phyloP scores from a whole-genome alignment of 2,888 invertebrate species.

The Melolontha melolontha region DNA sequence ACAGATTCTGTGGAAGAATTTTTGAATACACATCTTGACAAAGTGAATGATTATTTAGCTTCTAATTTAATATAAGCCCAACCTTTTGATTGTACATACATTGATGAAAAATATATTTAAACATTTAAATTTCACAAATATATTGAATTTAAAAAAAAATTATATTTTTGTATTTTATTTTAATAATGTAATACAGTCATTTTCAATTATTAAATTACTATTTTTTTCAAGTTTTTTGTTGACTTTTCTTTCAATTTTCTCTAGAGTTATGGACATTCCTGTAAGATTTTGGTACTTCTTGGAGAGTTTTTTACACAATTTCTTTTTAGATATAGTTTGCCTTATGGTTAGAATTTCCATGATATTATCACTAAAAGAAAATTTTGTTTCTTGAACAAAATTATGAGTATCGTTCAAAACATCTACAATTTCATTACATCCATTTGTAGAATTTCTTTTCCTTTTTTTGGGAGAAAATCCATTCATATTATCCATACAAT shows the following conservation, averaged over 20 bases:
- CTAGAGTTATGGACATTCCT: constrained; percentile 51
- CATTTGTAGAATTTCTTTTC: constrained; percentile 1
- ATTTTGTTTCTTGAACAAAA: neutral
- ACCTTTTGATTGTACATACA: neutral
- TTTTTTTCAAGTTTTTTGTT: constrained; percentile 78
- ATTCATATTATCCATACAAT: neutral
- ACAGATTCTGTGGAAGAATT: constrained; percentile 98
- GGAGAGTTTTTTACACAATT: too few relatives aligned
- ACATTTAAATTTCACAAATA: too few relatives aligned
- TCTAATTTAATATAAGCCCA: constrained; percentile 39
- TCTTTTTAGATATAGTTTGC: too few relatives aligned
- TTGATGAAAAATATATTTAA: too few relatives aligned
- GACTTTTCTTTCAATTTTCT: constrained; percentile 78
- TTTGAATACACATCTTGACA: constrained; percentile 86
- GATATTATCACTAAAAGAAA: neutral
- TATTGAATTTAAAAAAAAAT: too few relatives aligned
- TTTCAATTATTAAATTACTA: constrained; percentile 72
- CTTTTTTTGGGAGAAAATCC: neutral
- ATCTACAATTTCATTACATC: constrained; percentile 4
- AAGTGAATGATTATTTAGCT: constrained; percentile 69
- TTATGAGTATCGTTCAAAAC: neutral
- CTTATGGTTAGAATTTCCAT: too few relatives aligned
- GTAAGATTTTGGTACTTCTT: too few relatives aligned
- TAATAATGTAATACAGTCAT: constrained; percentile 68
- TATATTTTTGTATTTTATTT: constrained; percentile 9